These are phyloP conservation scores for Diaprepes abbreviatus DNA, from an alignment of 2,888 invertebrate species.

Conservation along the genomic window DNA sequence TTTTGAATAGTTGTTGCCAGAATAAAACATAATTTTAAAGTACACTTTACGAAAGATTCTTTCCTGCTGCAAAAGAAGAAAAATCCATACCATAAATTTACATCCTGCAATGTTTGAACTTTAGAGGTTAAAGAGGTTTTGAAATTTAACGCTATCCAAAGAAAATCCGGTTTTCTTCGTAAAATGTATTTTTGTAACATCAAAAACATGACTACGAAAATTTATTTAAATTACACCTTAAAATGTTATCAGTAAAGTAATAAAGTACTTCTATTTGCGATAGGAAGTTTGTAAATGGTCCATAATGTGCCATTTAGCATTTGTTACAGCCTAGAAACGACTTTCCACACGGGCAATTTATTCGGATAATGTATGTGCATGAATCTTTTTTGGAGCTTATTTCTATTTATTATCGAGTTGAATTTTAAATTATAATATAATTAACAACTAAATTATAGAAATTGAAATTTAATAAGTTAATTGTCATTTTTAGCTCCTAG, in stretches of 20 bases:
- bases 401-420: not conserved
- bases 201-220: not conserved
- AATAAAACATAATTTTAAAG: no score
- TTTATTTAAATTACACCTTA: constrained; percentile 3
- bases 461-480: no score
- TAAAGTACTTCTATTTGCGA: constrained; percentile 14
- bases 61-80: no score
- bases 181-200: not conserved
- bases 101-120: no score
- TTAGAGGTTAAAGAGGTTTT: not conserved
- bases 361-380: not conserved
- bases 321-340: constrained; percentile 2
- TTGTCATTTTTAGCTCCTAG: no score
- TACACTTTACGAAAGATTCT: no score
- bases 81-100: no score
- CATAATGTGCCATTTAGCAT: constrained; percentile 3
- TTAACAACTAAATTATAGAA: no score
- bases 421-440: no score
- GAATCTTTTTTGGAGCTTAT: not conserved
- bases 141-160: not conserved
- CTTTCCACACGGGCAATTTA: constrained; percentile 3
- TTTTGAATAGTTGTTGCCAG: no score
- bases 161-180: not conserved
- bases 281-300: constrained; percentile 16
- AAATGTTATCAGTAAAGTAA: constrained; percentile 13